Evolutionary conservation across 2,797 vertebrate genomes (phyloP).

Genomic region (Cuniculus paca): DNA sequence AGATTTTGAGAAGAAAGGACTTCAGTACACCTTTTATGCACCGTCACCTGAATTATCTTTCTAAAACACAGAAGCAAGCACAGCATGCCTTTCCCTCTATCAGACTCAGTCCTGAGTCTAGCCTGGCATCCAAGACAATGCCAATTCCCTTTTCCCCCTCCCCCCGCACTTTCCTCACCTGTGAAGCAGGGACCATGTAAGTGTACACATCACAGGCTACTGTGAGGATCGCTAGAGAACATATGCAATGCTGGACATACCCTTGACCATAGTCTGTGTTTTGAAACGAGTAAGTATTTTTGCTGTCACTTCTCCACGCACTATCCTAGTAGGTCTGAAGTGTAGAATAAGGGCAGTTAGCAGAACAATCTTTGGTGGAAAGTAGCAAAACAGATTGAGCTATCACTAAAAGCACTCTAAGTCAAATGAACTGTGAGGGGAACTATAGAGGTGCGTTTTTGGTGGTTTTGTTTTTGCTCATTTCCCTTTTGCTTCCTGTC

Average conservation of each 20-base stretch:
- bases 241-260: rapidly evolving
- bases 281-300: neutral
- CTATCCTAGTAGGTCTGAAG: neutral
- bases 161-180: neutral
- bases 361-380: neutral
- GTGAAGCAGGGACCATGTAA: neutral
- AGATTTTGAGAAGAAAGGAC: neutral
- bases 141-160: neutral
- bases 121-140: neutral
- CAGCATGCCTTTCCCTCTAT: neutral
- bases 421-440: neutral
- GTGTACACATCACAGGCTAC: neutral
- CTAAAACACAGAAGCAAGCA: neutral
- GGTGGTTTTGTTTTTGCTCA: neutral
- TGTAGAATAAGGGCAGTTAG: neutral
- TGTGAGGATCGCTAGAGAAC: neutral
- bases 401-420: neutral
- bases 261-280: neutral
- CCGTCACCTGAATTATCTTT: neutral
- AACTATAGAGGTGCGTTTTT: neutral
- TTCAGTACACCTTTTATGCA: neutral
- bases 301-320: neutral
- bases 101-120: neutral
- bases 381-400: neutral
- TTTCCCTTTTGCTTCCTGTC: neutral